Percentiles rank a stretch among this genome's conserved stretches.
Evolutionary conservation across 2,797 vertebrate species (phyloP).

Genomic region (Coregonus ussuriensis): DNA sequence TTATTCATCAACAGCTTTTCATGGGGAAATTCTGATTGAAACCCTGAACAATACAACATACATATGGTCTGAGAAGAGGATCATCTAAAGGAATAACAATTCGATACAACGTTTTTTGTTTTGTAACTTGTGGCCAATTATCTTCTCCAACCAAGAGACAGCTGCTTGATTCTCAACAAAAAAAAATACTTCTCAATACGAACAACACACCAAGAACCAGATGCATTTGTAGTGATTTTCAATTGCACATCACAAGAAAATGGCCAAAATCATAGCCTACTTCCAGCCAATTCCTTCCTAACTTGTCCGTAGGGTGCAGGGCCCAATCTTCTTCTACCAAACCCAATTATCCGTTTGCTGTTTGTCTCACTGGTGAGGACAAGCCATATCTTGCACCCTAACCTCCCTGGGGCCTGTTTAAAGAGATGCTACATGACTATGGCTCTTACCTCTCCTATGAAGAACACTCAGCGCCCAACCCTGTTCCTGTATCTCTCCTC

Average conservation of each 20-base stretch:
- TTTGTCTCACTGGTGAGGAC: not conserved
- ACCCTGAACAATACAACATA: constrained; percentile 21
- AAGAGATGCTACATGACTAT: not conserved
- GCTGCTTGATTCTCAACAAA: not conserved
- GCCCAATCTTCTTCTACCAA: not conserved
- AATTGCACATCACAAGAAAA: not conserved
- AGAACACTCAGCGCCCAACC: not conserved
- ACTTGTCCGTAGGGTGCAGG: no score
- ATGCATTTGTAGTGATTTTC: constrained; percentile 3
- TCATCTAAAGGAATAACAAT: constrained; percentile 26
- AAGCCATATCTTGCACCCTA: not conserved
- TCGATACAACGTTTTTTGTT: not conserved
- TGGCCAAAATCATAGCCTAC: not conserved
- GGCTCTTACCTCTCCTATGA: not conserved
- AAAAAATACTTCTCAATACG: not conserved
- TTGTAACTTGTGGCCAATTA: not conserved
- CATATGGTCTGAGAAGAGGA: constrained; percentile 6
- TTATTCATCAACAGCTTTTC: constrained; percentile 16
- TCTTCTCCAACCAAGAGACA: not conserved
- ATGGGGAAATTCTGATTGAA: constrained; percentile 31
- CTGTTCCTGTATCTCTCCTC: constrained; percentile 11
- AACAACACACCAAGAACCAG: not conserved
- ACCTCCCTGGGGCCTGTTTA: not conserved
- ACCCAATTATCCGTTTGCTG: not conserved
- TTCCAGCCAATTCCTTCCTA: not conserved